Base-by-base conservation (phyloP, 2,797 vertebrate species). In the Acomys russatus region DNA sequence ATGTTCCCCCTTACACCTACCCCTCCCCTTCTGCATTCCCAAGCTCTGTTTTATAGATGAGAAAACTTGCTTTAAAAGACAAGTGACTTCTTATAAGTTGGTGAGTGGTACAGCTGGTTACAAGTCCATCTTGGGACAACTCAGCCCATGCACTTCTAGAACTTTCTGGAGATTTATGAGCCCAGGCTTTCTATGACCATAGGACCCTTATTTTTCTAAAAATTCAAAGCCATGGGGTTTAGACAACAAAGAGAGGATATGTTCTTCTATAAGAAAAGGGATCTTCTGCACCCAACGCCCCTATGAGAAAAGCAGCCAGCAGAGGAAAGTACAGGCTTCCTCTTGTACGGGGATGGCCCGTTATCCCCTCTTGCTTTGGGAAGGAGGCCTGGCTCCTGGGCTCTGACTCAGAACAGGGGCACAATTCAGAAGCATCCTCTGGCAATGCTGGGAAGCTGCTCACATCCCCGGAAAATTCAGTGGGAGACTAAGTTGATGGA, bases 401-500 rank as follows among this genome's bases (percentile, higher is more conserved):
- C 99, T 99, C 99, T 99, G 98, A 99, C 99, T 99, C 98, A 98
- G 98, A 98, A 98, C 98, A 98, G 99, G 98, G 98, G 98, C 97
- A 98, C 98, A 98, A 98, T 99, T 99, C 98, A 99, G 98, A 99
- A 96, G 97, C 98, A 99, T 99, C 99, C 98, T 99, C 97, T 44
- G 97, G 98, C 93, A 0, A 95, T 97, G 98, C 98, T 98, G 98
- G 98, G 98, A 97, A 99, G 98, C 99, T 99, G 99, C 98, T 99
- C 99, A 99, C 99, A 99, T 99, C 99, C 98, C 99, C 98, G 98
- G 99, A 99, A 99, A 99, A 99, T 99, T 99, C 99, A 99, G 98
- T 99, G 98, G 98, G 98, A 99, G 99, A 99, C 99, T 99, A 99
- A 99, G 99, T 99, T 99, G 99, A 99, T 99, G 99, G 99, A 99